Percentiles rank a stretch among this genome's conserved stretches.
phyloP scores from a whole-genome alignment of 2,113 vertebrate species.

The Thermophis baileyi region DNA sequence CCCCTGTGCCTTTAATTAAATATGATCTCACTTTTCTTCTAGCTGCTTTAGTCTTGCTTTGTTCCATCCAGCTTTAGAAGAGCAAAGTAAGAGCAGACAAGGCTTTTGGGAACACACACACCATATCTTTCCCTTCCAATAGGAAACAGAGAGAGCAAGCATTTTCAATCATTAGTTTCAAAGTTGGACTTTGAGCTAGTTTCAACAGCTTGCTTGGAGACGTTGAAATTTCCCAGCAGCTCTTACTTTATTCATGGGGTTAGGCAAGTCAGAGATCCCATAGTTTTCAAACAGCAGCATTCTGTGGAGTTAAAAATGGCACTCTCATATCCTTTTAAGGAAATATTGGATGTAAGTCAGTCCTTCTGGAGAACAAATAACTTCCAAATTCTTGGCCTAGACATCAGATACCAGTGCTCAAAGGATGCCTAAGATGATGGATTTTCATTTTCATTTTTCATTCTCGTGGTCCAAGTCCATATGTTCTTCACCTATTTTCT shows the following conservation, averaged over 20 bases:
- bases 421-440: not conserved
- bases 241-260: not conserved
- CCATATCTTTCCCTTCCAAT: not conserved
- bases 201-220: not conserved
- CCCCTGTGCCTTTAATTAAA: not conserved
- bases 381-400: not conserved
- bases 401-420: not conserved
- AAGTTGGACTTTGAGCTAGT: not conserved
- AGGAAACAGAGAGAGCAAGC: not conserved
- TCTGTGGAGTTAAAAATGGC: not conserved
- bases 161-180: not conserved
- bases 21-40: not conserved
- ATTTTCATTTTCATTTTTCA: not conserved
- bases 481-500: not conserved
- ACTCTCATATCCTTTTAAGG: not conserved
- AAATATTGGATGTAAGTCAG: not conserved
- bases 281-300: not conserved
- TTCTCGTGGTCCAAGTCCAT: not conserved
- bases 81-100: not conserved
- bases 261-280: not conserved
- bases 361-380: not conserved
- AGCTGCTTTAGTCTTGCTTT: not conserved
- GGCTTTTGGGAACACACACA: not conserved
- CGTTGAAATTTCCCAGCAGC: not conserved
- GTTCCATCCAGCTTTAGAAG: not conserved